These are phyloP conservation scores for Aphelocoma californica DNA, from an alignment of 2,797 vertebrate species.

Conservation along the genomic window DNA sequence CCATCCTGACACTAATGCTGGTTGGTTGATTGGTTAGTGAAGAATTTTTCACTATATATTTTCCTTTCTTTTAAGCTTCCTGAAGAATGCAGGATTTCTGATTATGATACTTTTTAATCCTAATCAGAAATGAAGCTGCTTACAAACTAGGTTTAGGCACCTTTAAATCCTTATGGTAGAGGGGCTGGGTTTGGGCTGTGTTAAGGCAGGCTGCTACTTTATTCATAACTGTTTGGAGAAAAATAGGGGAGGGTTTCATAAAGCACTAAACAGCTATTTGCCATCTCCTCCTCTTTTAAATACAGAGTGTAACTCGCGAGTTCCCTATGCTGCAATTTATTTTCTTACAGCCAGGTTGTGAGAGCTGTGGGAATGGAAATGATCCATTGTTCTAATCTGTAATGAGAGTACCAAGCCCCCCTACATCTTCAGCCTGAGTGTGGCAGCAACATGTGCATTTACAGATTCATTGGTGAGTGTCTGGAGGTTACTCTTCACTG, in stretches of 20 bases:
- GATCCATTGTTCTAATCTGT: not conserved
- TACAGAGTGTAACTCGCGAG: not conserved
- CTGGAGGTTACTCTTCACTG: not conserved
- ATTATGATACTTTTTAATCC: not conserved
- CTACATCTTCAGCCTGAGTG: not conserved
- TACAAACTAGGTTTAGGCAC: not conserved
- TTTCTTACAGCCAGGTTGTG: not conserved
- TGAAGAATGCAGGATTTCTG: not conserved
- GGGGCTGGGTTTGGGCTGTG: not conserved
- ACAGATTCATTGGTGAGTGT: not conserved
- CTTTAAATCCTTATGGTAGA: not conserved
- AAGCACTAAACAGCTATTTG: not conserved
- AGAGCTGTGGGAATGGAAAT: not conserved
- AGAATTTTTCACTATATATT: not conserved
- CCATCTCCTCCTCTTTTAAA: not conserved
- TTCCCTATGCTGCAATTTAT: not conserved
- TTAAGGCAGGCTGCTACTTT: not conserved
- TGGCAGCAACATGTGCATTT: not conserved
- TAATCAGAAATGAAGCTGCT: not conserved
- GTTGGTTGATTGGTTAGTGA: not conserved
- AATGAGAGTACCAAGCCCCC: fast-evolving
- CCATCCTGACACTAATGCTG: not conserved
- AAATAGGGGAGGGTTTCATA: not conserved
- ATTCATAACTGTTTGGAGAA: not conserved
- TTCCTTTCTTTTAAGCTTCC: not conserved